These are phyloP conservation scores for Nephila pilipes DNA, from an alignment of 1,140 invertebrate genomes.

Conservation along the genomic window DNA sequence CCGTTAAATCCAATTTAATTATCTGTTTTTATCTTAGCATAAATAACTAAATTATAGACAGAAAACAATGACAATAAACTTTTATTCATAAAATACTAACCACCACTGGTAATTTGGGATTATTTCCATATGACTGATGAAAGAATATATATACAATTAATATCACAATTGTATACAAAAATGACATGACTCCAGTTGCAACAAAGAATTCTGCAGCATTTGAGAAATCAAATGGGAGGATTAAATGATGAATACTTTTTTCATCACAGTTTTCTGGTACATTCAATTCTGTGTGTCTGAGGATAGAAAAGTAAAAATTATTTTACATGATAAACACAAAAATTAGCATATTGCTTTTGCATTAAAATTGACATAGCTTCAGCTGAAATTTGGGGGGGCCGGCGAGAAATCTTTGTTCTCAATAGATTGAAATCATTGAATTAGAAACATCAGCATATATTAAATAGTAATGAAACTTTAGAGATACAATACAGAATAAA, in stretches of 20 bases:
- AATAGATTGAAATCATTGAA: too few species aligned
- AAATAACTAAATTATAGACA: too few species aligned
- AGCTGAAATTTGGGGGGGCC: too few species aligned
- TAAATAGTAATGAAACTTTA: too few species aligned
- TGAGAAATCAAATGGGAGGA: slow-evolving; percentile 82
- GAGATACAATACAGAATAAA: too few species aligned
- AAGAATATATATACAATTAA: slow-evolving; percentile 84
- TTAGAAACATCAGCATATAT: too few species aligned
- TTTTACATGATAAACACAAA: neutral
- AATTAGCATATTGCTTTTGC: too few species aligned
- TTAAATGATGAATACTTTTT: neutral
- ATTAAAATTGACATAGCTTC: too few species aligned
- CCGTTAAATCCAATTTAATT: too few species aligned
- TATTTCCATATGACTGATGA: slow-evolving; percentile 84
- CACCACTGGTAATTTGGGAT: slow-evolving; percentile 82
- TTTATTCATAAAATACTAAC: slow-evolving; percentile 30
- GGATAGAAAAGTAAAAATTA: neutral
- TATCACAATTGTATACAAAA: slow-evolving; percentile 84
- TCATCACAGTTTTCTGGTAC: slow-evolving; percentile 40
- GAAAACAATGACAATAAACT: neutral
- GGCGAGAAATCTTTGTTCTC: too few species aligned
- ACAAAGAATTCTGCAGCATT: slow-evolving; percentile 87
- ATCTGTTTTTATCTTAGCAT: too few species aligned
- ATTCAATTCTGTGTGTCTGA: slow-evolving; percentile 19
- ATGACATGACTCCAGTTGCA: slow-evolving; percentile 86